Conservation (phyloP, 2,797 vertebrate species). For the Falco cherrug region DNA sequence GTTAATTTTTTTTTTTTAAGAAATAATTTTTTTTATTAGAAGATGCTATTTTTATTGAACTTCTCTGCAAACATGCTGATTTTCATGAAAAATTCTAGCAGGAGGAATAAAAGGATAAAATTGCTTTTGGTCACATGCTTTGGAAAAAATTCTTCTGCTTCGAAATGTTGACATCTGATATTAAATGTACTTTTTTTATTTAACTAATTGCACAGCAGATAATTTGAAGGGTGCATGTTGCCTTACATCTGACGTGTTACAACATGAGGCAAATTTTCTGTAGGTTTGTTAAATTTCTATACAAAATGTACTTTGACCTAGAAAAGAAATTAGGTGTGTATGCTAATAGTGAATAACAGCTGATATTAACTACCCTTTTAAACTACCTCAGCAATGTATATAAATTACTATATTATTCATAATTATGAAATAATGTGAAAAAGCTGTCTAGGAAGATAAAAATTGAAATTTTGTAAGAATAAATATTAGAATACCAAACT, state of each 20-base stretch:
- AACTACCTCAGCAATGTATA: background rate
- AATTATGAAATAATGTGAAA: background rate
- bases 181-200: background rate
- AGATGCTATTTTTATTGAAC: conserved; percentile 23
- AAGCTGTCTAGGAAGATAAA: background rate
- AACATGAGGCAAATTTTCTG: background rate
- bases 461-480: background rate
- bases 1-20: background rate
- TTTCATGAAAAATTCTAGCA: background rate
- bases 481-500: background rate
- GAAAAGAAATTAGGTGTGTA: background rate
- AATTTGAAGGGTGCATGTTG: background rate
- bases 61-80: background rate
- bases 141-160: background rate
- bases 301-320: background rate
- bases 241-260: background rate
- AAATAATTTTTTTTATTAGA: conserved; percentile 17
- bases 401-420: background rate
- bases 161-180: background rate
- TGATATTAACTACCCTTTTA: background rate
- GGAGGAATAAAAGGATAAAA: background rate
- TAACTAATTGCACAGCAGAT: background rate
- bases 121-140: background rate
- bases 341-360: background rate
- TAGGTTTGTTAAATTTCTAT: background rate